phyloP scores from a whole-genome alignment of 2,888 invertebrate species.

The Nephrotoma flavescens region DNA sequence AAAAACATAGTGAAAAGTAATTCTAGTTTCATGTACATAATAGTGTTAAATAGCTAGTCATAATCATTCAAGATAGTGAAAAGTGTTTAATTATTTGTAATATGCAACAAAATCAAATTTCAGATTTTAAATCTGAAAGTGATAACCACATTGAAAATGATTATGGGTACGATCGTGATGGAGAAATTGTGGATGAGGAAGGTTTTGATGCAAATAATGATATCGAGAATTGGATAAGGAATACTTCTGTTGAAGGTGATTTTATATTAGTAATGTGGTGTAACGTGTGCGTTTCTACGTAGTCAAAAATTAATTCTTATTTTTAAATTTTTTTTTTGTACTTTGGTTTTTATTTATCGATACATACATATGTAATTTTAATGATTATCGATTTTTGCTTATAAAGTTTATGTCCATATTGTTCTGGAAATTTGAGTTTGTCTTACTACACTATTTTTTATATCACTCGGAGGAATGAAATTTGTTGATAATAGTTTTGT shows the following conservation, averaged over 20 bases:
- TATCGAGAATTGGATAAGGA: not conserved
- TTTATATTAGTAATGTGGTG: not conserved
- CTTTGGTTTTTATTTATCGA: not conserved
- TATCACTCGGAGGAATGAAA: not conserved
- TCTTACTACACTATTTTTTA: not conserved
- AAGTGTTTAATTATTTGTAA: not conserved
- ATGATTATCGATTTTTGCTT: not conserved
- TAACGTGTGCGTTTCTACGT: not conserved
- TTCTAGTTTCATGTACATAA: not conserved
- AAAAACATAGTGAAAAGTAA: not conserved
- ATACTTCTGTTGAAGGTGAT: not conserved
- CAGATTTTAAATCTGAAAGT: not conserved
- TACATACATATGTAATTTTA: not conserved
- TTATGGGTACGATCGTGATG: not conserved
- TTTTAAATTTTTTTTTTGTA: not conserved
- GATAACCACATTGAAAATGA: not conserved
- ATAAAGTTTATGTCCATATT: not conserved
- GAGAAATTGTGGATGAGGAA: not conserved
- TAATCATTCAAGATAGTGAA: not conserved
- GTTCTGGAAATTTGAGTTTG: not conserved
- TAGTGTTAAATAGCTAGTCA: not conserved
- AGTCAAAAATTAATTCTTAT: not conserved
- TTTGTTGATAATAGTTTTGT: not conserved
- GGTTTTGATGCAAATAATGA: not conserved
- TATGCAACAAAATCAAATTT: not conserved